Evolutionary conservation across 1,140 invertebrate genomes (phyloP), one percentile per base, ranked within the genome.

Genomic region (Anastatus disparis): DNA sequence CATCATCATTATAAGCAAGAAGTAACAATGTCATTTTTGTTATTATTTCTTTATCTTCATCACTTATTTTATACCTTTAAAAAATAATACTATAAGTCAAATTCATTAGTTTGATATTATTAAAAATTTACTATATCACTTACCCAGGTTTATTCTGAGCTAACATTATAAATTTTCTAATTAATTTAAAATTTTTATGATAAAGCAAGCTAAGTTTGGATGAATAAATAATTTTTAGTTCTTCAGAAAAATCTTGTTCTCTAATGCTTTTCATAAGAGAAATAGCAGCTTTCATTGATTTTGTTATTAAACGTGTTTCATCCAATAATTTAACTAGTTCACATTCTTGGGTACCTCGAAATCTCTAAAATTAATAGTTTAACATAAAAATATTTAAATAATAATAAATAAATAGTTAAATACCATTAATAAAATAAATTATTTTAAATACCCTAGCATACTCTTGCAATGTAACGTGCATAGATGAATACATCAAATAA

Each of bases 201-300:
- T 78, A 84, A 15, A 76, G 63, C 12, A 84, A 74, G 72, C 80
- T 78, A 9, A 78, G 67, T 72, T 78, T 82, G 10, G 83, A 78
- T 10, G 62, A 38, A 44, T 81, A 79, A 31, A 84, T 77, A 10
- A 56, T 59, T 70, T 71, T 79, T 40, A 84, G 71, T 9, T 67
- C 74, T 27, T 81, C 76, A 0, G 55, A 65, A 58, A 73, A 73
- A 1, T 70, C 35, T 44, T 61, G 59, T 3, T 73, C 42, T 17
- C 20, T 42, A 20, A 24, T 9, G 59, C 59, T 61, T 72, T 79
- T 81, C 35, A 82, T 73, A 31, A 84, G n/a, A 10, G n/a, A 73
- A 71, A 84, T 78, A 40, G 81, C 76, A 42, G 80, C 76, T 71
- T 80, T 74, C 74, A 84, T 78, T 17, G 82, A 84, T 42, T 79